phyloP scores from a whole-genome alignment of 2,113 vertebrate genomes.

The Cyphomyrus plagiostoma region DNA sequence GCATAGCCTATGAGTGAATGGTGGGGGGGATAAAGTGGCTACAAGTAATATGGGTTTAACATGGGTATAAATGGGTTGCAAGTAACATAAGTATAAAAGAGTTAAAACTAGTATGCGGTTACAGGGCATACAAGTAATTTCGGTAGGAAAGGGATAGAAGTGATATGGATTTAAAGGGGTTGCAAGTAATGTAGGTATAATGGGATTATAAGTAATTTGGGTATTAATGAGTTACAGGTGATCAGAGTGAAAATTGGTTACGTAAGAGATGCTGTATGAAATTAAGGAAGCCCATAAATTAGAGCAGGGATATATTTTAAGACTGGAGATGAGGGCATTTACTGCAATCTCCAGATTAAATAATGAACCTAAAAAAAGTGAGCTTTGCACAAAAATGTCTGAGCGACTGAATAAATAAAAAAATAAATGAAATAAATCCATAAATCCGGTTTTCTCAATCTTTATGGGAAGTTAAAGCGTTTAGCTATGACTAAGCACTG shows the following conservation, averaged over 20 bases:
- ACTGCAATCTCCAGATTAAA: not conserved
- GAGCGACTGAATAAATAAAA: not conserved
- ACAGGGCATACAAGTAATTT: not conserved
- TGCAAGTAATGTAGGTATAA: not conserved
- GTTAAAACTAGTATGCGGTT: not conserved
- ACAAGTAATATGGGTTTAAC: not conserved
- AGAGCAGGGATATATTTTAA: not conserved
- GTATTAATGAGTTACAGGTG: not conserved
- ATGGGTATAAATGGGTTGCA: not conserved
- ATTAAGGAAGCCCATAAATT: not conserved
- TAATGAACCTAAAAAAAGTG: not conserved
- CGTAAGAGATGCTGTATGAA: not conserved
- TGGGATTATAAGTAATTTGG: not conserved
- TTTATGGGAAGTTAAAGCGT: slow-evolving; percentile 4
- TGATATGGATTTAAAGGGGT: not conserved
- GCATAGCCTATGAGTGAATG: not conserved
- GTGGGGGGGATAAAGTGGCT: not conserved
- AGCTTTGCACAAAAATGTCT: not conserved
- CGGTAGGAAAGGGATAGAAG: not conserved
- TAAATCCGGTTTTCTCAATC: slow-evolving; percentile 4
- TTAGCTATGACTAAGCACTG: slow-evolving; percentile 18
- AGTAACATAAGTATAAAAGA: not conserved
- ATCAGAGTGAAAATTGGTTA: not conserved
- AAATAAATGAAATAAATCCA: slow-evolving; percentile 3
- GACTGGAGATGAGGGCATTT: not conserved